phyloP scores from a whole-genome alignment of 2,113 vertebrate species.

The Taxidea taxus region DNA sequence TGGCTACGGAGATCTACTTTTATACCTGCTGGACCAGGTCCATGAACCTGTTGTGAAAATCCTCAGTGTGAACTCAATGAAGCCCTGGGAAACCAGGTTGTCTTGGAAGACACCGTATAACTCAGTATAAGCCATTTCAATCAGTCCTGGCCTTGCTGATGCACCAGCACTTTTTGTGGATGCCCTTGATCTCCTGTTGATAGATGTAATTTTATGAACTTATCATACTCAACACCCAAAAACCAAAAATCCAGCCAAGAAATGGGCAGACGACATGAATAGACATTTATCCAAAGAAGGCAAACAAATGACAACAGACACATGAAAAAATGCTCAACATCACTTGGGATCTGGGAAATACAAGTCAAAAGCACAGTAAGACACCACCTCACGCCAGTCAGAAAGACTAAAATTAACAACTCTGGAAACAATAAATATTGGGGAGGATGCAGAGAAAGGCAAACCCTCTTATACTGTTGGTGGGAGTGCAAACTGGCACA shows the following conservation, averaged over 20 bases:
- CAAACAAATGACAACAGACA: neutral
- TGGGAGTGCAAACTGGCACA: neutral
- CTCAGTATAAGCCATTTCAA: slow-evolving; percentile 95
- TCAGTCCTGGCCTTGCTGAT: slow-evolving; percentile 94
- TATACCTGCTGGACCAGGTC: slow-evolving; percentile 94
- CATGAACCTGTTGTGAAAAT: slow-evolving; percentile 98
- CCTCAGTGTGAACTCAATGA: slow-evolving; percentile 95
- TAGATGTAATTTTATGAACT: slow-evolving; percentile 84
- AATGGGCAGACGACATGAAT: neutral
- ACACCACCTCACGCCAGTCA: neutral
- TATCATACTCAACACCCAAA: neutral
- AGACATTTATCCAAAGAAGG: neutral
- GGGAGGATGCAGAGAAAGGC: neutral
- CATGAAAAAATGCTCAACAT: neutral
- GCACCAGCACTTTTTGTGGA: slow-evolving; percentile 92
- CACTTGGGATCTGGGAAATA: neutral
- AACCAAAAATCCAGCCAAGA: neutral
- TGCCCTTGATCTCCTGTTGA: slow-evolving; percentile 95
- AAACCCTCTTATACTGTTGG: neutral
- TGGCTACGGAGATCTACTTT: slow-evolving; percentile 87
- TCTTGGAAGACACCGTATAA: slow-evolving; percentile 91
- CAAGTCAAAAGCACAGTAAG: neutral
- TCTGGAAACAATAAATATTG: neutral
- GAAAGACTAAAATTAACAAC: neutral
- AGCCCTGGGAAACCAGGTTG: slow-evolving; percentile 93